Conservation (phyloP, 2,113 vertebrate genomes). For the Atractosteus spatula region DNA sequence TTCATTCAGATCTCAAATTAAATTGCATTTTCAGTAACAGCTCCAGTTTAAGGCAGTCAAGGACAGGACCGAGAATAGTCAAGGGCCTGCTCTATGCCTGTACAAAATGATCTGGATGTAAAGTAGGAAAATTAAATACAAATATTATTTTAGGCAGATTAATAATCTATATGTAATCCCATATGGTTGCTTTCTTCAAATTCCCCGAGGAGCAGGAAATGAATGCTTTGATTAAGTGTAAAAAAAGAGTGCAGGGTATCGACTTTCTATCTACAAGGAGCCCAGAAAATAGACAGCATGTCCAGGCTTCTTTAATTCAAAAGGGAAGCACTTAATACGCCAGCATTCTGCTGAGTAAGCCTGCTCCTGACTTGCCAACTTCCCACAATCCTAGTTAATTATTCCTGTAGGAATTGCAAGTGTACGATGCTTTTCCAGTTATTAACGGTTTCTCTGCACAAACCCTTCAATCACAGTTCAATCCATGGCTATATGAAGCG, state of each 20-base stretch:
- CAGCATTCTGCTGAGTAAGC: slow-evolving; percentile 28
- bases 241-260: slow-evolving; percentile 32
- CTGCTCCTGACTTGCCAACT: slow-evolving; percentile 18
- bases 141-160: too few species aligned
- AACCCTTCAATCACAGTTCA: slow-evolving; percentile 10
- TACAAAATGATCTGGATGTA: too few species aligned
- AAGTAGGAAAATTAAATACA: too few species aligned
- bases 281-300: slow-evolving; percentile 20
- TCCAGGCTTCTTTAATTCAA: slow-evolving; percentile 23
- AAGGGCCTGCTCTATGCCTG: too few species aligned
- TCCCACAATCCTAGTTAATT: slow-evolving; percentile 32
- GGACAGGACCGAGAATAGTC: too few species aligned
- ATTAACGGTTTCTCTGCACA: neutral
- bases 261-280: slow-evolving; percentile 27
- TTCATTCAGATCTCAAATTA: too few species aligned
- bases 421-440: neutral
- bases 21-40: too few species aligned
- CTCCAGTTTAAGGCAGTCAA: too few species aligned
- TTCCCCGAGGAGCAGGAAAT: slow-evolving; percentile 43
- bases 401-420: slow-evolving; percentile 33
- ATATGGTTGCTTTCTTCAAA: neutral
- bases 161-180: neutral
- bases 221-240: slow-evolving; percentile 55
- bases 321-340: slow-evolving; percentile 19
- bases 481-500: neutral